phyloP scores from a whole-genome alignment of 2,888 invertebrate genomes.

The Lobophora halterata region DNA sequence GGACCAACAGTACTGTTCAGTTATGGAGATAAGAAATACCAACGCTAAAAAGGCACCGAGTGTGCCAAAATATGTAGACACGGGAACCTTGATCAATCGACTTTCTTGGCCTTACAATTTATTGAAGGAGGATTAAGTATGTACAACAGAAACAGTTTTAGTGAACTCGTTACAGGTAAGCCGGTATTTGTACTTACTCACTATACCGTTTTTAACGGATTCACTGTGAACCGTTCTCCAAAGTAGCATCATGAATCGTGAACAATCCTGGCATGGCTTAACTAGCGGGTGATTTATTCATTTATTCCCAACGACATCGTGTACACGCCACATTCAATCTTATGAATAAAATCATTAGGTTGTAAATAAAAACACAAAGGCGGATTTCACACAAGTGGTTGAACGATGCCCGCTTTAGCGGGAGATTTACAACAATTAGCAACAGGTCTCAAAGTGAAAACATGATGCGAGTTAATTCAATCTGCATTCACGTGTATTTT shows the following conservation, averaged over 20 bases:
- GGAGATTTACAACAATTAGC: constrained; percentile 14
- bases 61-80: too few species aligned
- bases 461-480: neutral
- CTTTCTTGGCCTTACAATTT: too few species aligned
- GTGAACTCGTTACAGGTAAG: neutral
- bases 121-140: too few species aligned
- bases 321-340: constrained; percentile 12
- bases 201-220: neutral
- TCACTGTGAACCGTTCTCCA: neutral
- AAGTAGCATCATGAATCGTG: constrained; percentile 6
- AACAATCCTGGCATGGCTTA: constrained; percentile 7
- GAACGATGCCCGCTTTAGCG: constrained; percentile 3
- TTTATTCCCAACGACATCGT: too few species aligned
- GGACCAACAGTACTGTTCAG: neutral
- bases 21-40: constrained; percentile 6
- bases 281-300: constrained; percentile 20
- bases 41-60: neutral
- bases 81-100: too few species aligned
- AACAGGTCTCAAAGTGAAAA: constrained; percentile 15
- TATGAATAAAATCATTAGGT: constrained; percentile 22
- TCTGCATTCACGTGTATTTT: too few species aligned
- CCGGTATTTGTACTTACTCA: neutral
- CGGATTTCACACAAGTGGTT: constrained; percentile 2
- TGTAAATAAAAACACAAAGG: constrained; percentile 11
- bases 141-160: neutral